Conservation (phyloP, 2,113 vertebrate genomes). For the Onychostruthus taczanowskii region DNA sequence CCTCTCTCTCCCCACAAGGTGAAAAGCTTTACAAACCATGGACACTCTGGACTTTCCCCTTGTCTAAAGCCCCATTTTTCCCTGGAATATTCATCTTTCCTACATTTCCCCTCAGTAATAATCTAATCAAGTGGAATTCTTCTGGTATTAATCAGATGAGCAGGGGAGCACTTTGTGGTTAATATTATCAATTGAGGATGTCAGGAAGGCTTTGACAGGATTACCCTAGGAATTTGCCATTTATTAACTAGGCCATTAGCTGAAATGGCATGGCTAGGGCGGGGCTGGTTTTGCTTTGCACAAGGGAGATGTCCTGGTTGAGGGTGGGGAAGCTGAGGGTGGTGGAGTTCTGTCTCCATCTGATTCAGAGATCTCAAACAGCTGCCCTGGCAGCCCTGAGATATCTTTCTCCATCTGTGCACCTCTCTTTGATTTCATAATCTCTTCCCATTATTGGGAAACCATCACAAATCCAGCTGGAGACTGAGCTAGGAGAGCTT, state of each 20-base stretch:
- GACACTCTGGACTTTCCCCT: neutral
- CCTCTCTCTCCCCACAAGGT: neutral
- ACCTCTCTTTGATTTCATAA: slow-evolving; percentile 57
- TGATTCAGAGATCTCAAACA: slow-evolving; percentile 53
- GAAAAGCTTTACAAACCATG: neutral
- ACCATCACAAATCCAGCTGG: neutral
- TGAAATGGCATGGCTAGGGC: slow-evolving; percentile 6
- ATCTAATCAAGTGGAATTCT: slow-evolving; percentile 47
- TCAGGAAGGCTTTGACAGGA: slow-evolving; percentile 46
- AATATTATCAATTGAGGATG: slow-evolving; percentile 35
- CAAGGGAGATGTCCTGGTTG: neutral
- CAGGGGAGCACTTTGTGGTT: slow-evolving; percentile 14
- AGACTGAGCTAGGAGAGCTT: neutral
- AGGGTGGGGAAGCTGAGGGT: slow-evolving; percentile 46
- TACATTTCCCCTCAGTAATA: neutral
- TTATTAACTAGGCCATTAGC: slow-evolving; percentile 55
- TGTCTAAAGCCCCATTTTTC: neutral
- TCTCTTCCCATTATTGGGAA: slow-evolving; percentile 58
- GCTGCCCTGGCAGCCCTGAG: slow-evolving; percentile 49
- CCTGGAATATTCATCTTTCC: neutral
- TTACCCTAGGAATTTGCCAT: slow-evolving; percentile 39
- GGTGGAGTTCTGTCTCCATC: slow-evolving; percentile 50
- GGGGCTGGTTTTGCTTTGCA: slow-evolving; percentile 30
- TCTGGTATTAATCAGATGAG: slow-evolving; percentile 40
- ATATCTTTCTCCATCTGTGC: slow-evolving; percentile 38